Evolutionary conservation across 64 coral and sea anemone genomes (phyloP).

Genomic region (Montipora capricornis): DNA sequence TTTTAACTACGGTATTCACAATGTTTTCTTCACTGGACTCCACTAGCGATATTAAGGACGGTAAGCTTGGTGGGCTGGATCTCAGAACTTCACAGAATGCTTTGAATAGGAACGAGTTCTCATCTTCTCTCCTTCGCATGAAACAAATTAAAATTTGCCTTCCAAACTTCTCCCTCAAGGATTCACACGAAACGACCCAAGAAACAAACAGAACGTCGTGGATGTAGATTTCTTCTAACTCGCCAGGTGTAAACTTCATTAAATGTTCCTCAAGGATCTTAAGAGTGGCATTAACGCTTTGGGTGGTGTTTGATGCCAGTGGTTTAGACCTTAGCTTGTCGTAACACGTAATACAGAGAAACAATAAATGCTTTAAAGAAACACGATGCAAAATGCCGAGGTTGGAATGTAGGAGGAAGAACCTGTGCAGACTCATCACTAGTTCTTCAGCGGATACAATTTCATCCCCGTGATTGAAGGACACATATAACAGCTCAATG

Average conservation of each 20-base stretch:
- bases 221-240: constrained; percentile 38
- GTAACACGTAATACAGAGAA: constrained; percentile 51
- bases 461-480: constrained; percentile 50
- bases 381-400: constrained; percentile 41
- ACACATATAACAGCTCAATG: constrained; percentile 80
- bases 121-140: not conserved
- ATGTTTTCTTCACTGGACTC: constrained; percentile 18
- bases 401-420: constrained; percentile 21
- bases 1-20: not conserved
- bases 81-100: not conserved
- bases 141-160: constrained; percentile 33
- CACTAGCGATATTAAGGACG: constrained; percentile 44
- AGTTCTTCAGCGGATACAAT: constrained; percentile 46
- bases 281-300: constrained; percentile 50
- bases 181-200: constrained; percentile 77
- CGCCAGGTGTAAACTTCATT: constrained; percentile 37
- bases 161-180: constrained; percentile 46
- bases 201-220: constrained; percentile 55
- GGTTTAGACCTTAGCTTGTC: not conserved
- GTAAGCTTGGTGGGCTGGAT: constrained; percentile 22
- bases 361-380: constrained; percentile 55
- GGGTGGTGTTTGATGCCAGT: not conserved
- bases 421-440: constrained; percentile 65
- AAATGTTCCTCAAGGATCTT: constrained; percentile 42
- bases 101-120: not conserved